Conservation (phyloP, 1,140 invertebrate genomes). For the Rhopalosiphum maidis region DNA sequence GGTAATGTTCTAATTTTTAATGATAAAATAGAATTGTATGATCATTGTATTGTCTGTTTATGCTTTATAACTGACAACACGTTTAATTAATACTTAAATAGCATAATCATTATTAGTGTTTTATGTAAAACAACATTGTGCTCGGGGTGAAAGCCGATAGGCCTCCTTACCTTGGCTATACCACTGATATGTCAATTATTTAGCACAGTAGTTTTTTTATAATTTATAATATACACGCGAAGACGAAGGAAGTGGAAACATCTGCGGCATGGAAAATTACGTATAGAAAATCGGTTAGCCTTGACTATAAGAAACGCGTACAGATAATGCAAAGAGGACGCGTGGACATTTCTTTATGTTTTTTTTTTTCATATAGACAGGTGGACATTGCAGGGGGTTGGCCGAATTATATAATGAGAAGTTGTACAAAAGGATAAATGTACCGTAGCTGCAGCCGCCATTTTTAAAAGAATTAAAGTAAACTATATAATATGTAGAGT, state of each 20-base stretch:
- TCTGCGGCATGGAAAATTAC: slow-evolving; percentile 18
- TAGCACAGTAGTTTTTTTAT: not conserved
- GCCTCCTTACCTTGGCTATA: too few relatives aligned
- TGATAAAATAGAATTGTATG: too few relatives aligned
- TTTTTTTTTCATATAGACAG: slow-evolving; percentile 34
- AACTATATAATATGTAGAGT: too few relatives aligned
- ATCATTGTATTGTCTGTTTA: too few relatives aligned
- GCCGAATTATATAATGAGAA: not conserved
- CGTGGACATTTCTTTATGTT: slow-evolving; percentile 39
- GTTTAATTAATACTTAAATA: too few relatives aligned
- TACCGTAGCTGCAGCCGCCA: slow-evolving; percentile 33
- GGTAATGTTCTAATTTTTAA: too few relatives aligned
- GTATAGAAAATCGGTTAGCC: slow-evolving; percentile 23
- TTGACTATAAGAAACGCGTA: slow-evolving; percentile 31
- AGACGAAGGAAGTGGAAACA: not conserved
- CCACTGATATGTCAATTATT: not conserved
- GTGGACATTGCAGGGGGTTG: slow-evolving; percentile 49
- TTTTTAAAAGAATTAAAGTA: slow-evolving; percentile 33
- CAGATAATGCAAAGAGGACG: not conserved
- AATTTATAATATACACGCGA: not conserved
- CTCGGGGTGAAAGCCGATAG: too few relatives aligned
- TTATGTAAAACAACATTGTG: too few relatives aligned
- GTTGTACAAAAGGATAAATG: slow-evolving; percentile 26
- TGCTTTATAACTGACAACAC: too few relatives aligned
- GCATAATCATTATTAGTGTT: too few relatives aligned